phyloP scores from a whole-genome alignment of 2,888 invertebrate genomes.

The Yponomeuta plumbellus region DNA sequence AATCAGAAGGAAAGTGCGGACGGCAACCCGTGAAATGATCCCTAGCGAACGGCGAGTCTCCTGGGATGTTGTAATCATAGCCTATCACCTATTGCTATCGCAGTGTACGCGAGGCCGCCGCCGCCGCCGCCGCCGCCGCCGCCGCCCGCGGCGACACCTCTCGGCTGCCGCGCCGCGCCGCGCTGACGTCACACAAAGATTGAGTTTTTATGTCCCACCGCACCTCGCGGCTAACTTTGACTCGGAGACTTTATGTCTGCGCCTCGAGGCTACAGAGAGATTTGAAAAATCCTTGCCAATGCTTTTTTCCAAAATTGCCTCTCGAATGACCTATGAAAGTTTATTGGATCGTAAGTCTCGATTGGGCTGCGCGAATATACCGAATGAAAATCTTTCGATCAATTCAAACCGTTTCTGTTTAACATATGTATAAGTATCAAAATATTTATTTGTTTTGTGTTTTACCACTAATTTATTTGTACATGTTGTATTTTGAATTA shows the following conservation, averaged over 20 bases:
- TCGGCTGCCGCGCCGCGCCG: conserved; percentile 22
- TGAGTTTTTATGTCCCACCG: conserved; percentile 43
- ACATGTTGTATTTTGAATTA: too few relatives aligned
- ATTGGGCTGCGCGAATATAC: not conserved
- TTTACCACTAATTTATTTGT: too few relatives aligned
- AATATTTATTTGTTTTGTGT: too few relatives aligned
- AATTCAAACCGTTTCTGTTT: not conserved
- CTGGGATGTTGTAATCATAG: not conserved
- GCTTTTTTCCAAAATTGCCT: conserved; percentile 49
- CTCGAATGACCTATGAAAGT: conserved; percentile 22
- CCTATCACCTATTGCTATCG: conserved; percentile 13
- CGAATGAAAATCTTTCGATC: not conserved
- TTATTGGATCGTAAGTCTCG: conserved; percentile 5
- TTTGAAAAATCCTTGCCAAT: conserved; percentile 49
- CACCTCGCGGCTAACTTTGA: conserved; percentile 49
- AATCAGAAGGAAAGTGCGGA: conserved; percentile 1
- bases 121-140: conserved; percentile 22
- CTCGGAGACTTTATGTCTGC: conserved; percentile 32
- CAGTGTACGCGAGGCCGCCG: conserved; percentile 24
- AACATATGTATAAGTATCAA: too few relatives aligned
- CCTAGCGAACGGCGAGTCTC: not conserved
- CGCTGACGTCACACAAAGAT: conserved; percentile 29
- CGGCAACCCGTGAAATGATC: conserved; percentile 13
- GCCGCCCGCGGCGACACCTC: conserved; percentile 27
- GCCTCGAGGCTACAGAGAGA: conserved; percentile 36